Base-by-base conservation (phyloP, 2,888 invertebrate species). In the Troglohyphantes excavatus region DNA sequence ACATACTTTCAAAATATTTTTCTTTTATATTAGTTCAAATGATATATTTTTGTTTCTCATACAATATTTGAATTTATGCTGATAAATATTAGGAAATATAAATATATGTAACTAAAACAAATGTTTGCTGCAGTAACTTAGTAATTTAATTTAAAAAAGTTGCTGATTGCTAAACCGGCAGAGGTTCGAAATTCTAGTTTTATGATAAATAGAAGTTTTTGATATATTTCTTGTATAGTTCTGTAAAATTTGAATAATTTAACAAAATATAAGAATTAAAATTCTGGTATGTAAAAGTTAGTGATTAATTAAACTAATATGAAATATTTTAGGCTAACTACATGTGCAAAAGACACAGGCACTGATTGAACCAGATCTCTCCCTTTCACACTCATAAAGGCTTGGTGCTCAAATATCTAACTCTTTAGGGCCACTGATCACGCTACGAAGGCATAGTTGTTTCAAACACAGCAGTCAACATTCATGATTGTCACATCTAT, bases 401-500 rank as follows among this genome's bases (percentile, higher is more conserved):
- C 65, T 27, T 87, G 78, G 72, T 76, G 88, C 75, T 72, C 75
- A 23, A 43, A 81, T 59, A 63, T 78, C 70, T 78, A 72, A 72
- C 65, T 53, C 21, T 78, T 23, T 65, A 63, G 78, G 70, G 76
- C 43, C 84, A 90, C 46, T 76, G 76, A 89, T 53, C 46, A 68
- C 73, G 53, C 83, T 76, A 83, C 43, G 73, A 89, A 83, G 83
- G 76, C 89, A n/a, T n/a, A 61, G n/a, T 39, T 88, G 70, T 76
- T 89, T 84, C 65, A 78, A 39, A 79, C 73, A 63, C 63, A 81
- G 67, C 85, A 90, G 72, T 85, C 61, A 90, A 39, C 75, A 67
- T 53, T 81, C 83, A 85, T 90, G 90, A 90, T 90, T 90, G 90
- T 90, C 90, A 90, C 75, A 67, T 72, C 79, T 78, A 79, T 76